These are phyloP conservation scores for Margarornis squamiger DNA, from an alignment of 2,797 vertebrate genomes.

Conservation along the genomic window DNA sequence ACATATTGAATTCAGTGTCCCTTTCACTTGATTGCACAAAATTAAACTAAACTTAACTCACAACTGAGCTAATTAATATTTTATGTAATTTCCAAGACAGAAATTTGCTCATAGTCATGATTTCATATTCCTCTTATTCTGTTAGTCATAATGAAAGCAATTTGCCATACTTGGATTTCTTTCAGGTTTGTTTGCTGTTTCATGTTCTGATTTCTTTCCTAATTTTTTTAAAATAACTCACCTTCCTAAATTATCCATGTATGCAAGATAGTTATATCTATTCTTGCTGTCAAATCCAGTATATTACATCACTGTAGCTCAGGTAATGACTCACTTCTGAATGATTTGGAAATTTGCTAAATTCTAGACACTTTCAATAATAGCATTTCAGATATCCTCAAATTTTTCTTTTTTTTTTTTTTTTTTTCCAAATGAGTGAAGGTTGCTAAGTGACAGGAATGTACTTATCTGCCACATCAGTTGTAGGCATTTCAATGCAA, in stretches of 20 bases:
- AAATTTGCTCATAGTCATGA: neutral
- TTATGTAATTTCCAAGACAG: neutral
- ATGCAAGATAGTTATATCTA: constrained; percentile 37
- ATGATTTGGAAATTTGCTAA: constrained; percentile 28
- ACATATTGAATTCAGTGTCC: neutral
- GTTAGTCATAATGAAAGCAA: constrained; percentile 4
- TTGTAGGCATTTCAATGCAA: constrained; percentile 8
- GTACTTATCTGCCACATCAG: constrained; percentile 5
- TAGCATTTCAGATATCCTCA: neutral
- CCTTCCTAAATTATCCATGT: neutral
- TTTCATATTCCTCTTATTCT: neutral
- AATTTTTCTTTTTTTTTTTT: too few species aligned
- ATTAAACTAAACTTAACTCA: neutral
- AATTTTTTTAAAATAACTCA: constrained; percentile 8
- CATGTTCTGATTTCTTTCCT: neutral
- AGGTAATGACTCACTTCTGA: constrained; percentile 51
- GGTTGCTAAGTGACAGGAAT: constrained; percentile 61
- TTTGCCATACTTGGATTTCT: constrained; percentile 26
- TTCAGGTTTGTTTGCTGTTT: constrained; percentile 28
- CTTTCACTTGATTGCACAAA: neutral
- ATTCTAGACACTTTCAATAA: constrained; percentile 40
- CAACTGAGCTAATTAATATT: neutral
- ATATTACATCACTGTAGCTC: constrained; percentile 19
- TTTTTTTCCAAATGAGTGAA: neutral
- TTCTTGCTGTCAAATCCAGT: neutral